Base-by-base conservation (phyloP, 2,797 vertebrate species). In the Enteromius thamalakanensis region DNA sequence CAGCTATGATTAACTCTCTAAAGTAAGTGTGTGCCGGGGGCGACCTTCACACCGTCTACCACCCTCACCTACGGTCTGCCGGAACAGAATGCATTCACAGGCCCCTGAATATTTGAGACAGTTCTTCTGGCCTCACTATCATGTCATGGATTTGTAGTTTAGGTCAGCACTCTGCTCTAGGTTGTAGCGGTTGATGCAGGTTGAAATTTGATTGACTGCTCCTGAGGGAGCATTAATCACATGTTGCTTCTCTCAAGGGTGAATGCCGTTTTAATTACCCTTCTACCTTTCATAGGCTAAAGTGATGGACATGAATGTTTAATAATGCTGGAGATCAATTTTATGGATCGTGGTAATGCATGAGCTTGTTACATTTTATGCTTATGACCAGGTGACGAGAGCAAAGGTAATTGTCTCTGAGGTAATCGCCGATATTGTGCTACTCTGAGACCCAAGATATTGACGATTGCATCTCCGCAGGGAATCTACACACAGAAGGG, bases 401-500 rank as follows among this genome's bases (percentile, higher is more conserved):
- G 58, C 23, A 67, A 53, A 26, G 42, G 64, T 84, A 65, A 79
- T 60, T 23, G 32, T 29, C 45, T 65, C 6, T 23, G 37, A 81
- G 26, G 60, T 40, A 45, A 55, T 21, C 9, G 2, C 32, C 37
- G 7, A 40, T 69, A 83, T 65, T 81, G 34, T 55, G 45, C 23
- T 34, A n/a, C 21, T 11, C 32, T 19, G 40, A 78, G 29, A 62
- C 65, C 42, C 1, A 26, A 78, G 49, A 62, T 78, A 81, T 77
- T 83, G 72, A 81, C 37, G 3, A 14, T 60, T 82, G 64, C 60
- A 65, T 32, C 6, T 51, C 62, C 82, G 1, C 76, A 99, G 98
- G 97, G 97, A 85, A 97, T 99, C 92, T 98, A 99, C 91, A 95
- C 96, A 26, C 97, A 99, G 92, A 98, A 97, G 92, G 96, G 95